Percentiles rank a stretch among this genome's conserved stretches.
phyloP scores from a whole-genome alignment of 2,797 vertebrate genomes.

The Craterocephalus amniculus region DNA sequence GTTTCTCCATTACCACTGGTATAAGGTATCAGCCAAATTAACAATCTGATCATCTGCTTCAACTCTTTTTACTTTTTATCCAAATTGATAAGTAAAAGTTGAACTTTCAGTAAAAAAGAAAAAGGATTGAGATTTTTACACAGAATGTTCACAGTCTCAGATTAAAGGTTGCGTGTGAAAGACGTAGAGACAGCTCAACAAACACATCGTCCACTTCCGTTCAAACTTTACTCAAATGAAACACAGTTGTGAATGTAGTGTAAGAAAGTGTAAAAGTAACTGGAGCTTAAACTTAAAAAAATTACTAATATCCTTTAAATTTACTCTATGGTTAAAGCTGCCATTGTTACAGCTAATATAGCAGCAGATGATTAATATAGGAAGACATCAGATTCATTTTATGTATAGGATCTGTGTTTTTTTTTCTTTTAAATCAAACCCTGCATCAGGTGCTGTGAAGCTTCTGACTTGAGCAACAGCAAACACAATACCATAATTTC shows the following conservation, averaged over 20 bases:
- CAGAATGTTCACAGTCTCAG: background rate
- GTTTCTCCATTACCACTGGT: background rate
- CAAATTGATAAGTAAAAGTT: background rate
- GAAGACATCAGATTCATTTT: background rate
- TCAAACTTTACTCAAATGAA: background rate
- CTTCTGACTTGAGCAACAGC: conserved; percentile 1
- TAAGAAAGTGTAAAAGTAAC: background rate
- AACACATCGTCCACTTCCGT: background rate
- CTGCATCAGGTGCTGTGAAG: background rate
- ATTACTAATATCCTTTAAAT: background rate
- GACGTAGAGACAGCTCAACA: background rate
- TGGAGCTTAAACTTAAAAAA: background rate
- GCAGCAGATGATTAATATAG: background rate
- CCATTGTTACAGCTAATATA: background rate
- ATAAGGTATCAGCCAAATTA: too few species aligned
- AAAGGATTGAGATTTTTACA: background rate
- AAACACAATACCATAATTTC: conserved; percentile 21
- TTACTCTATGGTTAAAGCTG: background rate
- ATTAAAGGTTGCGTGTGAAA: background rate
- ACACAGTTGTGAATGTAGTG: background rate
- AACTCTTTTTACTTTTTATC: background rate
- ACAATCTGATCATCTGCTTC: background rate
- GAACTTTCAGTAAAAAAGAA: background rate
- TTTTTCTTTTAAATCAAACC: too few species aligned
- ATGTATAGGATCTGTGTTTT: background rate